phyloP scores from a whole-genome alignment of 2,797 vertebrate species.

The Lateolabrax maculatus region DNA sequence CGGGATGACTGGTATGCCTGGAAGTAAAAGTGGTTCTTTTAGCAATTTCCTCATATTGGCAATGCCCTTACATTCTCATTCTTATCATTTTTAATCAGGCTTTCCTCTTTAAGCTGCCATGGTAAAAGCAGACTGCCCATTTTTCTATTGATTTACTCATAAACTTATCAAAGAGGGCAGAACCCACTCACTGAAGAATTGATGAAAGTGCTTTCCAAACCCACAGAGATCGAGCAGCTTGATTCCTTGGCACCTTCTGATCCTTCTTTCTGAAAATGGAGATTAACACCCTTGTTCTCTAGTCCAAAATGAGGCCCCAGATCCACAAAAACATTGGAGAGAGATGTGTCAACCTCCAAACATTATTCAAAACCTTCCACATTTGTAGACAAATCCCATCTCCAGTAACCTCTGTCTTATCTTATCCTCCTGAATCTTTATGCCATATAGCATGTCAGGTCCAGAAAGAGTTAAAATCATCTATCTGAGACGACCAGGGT shows the following conservation, averaged over 20 bases:
- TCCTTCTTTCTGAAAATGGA: background rate
- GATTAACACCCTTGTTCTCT: background rate
- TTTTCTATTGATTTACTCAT: slow-evolving; percentile 15
- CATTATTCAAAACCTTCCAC: background rate
- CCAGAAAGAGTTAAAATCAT: background rate
- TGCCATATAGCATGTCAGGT: background rate
- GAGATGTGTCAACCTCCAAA: background rate
- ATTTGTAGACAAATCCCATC: background rate
- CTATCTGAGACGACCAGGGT: background rate
- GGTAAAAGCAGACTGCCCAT: background rate
- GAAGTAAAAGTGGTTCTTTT: slow-evolving; percentile 4
- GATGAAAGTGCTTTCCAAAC: slow-evolving; percentile 11
- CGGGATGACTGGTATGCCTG: slow-evolving; percentile 6
- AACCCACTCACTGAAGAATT: background rate
- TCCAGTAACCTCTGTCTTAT: background rate
- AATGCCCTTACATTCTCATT: background rate
- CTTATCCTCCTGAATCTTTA: background rate
- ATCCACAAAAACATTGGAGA: background rate
- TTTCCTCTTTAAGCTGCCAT: background rate
- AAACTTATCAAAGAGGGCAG: background rate
- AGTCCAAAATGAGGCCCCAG: background rate
- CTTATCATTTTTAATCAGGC: slow-evolving; percentile 23
- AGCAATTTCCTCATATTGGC: background rate
- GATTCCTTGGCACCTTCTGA: background rate
- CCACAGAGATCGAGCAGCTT: background rate